Evolutionary conservation across 2,797 vertebrate species (phyloP).

Genomic region (Gobionotothen gibberifrons): DNA sequence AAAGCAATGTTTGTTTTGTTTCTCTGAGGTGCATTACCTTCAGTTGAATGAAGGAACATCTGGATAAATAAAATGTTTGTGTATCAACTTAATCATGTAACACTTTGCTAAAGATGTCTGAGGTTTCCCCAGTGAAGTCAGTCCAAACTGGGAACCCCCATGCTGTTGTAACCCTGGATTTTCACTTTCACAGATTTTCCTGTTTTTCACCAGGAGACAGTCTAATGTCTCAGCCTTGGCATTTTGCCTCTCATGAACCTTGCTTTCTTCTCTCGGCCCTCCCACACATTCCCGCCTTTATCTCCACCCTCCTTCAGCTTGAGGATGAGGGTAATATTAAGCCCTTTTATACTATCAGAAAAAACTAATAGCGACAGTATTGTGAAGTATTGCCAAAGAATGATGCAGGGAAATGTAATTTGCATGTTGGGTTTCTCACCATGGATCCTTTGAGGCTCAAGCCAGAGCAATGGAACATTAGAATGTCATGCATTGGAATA

Average conservation of each 20-base stretch:
- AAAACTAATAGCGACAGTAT: slow-evolving; percentile 26
- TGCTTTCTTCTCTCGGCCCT: slow-evolving; percentile 60
- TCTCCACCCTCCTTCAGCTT: slow-evolving; percentile 52
- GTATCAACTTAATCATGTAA: neutral
- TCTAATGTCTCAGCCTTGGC: slow-evolving; percentile 76
- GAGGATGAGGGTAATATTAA: slow-evolving; percentile 37
- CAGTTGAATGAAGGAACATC: neutral
- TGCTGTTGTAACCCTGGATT: slow-evolving; percentile 71
- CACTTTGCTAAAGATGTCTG: neutral
- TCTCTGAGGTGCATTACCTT: neutral
- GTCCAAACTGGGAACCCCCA: slow-evolving; percentile 26
- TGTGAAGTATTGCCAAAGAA: slow-evolving; percentile 36
- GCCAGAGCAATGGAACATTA: slow-evolving; percentile 23
- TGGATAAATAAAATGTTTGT: neutral
- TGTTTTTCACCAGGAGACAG: slow-evolving; percentile 49
- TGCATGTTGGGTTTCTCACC: slow-evolving; percentile 25
- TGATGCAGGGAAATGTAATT: slow-evolving; percentile 30
- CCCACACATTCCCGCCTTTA: slow-evolving; percentile 73
- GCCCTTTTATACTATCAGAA: slow-evolving; percentile 33
- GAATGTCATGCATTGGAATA: slow-evolving; percentile 18
- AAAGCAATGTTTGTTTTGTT: neutral
- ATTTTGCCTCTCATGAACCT: slow-evolving; percentile 69
- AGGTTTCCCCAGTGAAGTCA: slow-evolving; percentile 6
- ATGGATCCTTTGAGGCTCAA: slow-evolving; percentile 4
- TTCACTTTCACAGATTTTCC: slow-evolving; percentile 63